Evolutionary conservation across 2,113 vertebrate genomes (phyloP), one percentile per base, ranked within the genome.

Genomic region (Lethenteron camtschaticum): DNA sequence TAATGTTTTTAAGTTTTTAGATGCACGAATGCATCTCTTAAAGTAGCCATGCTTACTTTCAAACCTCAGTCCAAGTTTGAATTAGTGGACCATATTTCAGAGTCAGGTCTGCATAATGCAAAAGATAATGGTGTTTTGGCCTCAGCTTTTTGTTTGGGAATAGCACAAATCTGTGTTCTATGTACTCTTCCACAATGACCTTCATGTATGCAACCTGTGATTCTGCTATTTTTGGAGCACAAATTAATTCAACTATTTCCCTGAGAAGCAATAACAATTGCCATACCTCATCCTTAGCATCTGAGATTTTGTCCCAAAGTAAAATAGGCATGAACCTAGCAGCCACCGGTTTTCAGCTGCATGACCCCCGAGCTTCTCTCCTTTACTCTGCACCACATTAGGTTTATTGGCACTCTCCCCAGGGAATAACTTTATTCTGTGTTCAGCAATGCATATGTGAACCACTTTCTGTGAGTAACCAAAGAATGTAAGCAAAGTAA

Each of bases 111-210:
- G 68, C 70, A 72, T 72, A 73, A 71, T 73, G 69, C 71, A 72
- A 66, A 57, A 74, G 70, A 73, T 71, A 72, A 63, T 72, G 72
- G 56, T 73, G 70, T 73, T 76, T 73, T 55, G 71, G 75, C 71
- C 69, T 58, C 10, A 75, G 75, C 56, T 56, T 69, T 69, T 14
- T 55, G 71, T 68, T 24, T 70, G 70, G 73, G 63, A 72, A 74
- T 59, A 75, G 71, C 68, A 57, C 69, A 56, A 70, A 55, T 68
- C 63, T 72, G 68, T 71, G 63, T 73, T 72, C 71, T 24, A 72
- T 55, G 69, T 73, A 70, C 56, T 72, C 55, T 69, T 75, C 68
- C 8, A 57, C 70, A n/a, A 70, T 68, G 58, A 70, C 68, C 57
- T 70, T 75, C 59, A 72, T 20, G 20, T 20, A 20, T 20, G 20